Conservation (phyloP, 2,888 invertebrate genomes). For the Macropis europaea region DNA sequence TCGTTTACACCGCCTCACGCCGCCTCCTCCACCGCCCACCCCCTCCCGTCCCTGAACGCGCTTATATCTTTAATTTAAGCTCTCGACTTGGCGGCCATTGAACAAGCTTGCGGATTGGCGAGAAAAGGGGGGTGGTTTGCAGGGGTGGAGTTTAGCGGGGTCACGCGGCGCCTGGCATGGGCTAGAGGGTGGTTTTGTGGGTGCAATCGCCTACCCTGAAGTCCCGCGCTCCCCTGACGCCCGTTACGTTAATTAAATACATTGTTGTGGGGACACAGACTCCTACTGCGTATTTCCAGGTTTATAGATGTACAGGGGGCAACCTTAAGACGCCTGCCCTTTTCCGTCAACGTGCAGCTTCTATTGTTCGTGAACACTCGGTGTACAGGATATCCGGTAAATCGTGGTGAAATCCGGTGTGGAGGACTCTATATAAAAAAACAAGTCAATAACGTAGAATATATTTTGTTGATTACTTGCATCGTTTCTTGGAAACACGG, state of each 20-base stretch:
- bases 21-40: neutral
- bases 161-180: constrained; percentile 67
- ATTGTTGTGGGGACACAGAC: constrained; percentile 79
- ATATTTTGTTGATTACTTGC: too few species aligned
- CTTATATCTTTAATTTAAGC: constrained; percentile 70
- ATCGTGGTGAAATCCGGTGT: too few species aligned
- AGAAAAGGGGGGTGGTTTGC: constrained; percentile 52
- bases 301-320: constrained; percentile 76
- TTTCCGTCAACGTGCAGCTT: too few species aligned
- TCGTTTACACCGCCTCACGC: constrained; percentile 73
- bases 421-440: too few species aligned
- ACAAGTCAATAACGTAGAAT: too few species aligned
- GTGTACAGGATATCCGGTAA: too few species aligned
- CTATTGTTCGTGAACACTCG: too few species aligned
- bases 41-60: constrained; percentile 26
- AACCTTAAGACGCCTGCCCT: constrained; percentile 70
- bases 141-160: constrained; percentile 62
- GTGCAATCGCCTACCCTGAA: constrained; percentile 76
- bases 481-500: too few species aligned
- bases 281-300: constrained; percentile 73
- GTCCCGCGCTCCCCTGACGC: constrained; percentile 75
- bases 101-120: constrained; percentile 68
- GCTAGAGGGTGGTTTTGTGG: constrained; percentile 75
- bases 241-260: constrained; percentile 80
- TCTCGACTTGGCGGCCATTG: constrained; percentile 74